Base-by-base conservation (phyloP, 2,797 vertebrate genomes). In the Tympanoctomys barrerae region DNA sequence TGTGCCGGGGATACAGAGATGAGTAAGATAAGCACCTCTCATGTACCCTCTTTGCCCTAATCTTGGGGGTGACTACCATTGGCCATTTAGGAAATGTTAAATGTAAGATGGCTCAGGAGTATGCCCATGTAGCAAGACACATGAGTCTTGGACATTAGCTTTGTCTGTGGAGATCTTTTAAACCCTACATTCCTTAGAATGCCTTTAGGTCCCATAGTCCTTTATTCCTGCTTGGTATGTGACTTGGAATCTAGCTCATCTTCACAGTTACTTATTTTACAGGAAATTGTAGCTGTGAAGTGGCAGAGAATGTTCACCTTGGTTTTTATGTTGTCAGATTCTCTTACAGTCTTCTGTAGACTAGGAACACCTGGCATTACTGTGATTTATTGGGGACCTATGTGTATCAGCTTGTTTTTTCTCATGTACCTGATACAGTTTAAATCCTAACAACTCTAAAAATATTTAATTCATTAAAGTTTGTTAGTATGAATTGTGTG, bases 401-500 rank as follows among this genome's bases (percentile, higher is more conserved):
- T 94, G 36, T 95, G 52, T 92, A 70, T 94, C 94, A 95, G n/a
- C 64, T 61, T 94, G 42, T 96, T 61, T 94, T 36, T 18, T 90
- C 57, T 95, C 36, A 68, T 68, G 31, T 96, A 80, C 33, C 61
- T 95, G 86, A 42, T 95, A 62, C 28, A 87, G 0, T 92, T 66
- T 94, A 79, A 75, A 86, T 87, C 78, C 57, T 95, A 91, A 96
- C 82, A 96, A 70, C 85, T 89, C 73, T 92, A 94, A 95, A 94
- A 77, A 75, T 19, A 31, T 93, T 95, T 54, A 79, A 79, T 94
- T 94, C 57, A 70, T 80, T 91, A 73, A 91, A 87, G 42, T 64
- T 79, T 83, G 11, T 89, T 91, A 81, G 81, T 54, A 6, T 95
- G 64, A 36, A 89, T 42, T 96, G 87, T 84, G 52, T 89, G 1